Percentiles rank a stretch among this genome's conserved stretches.
phyloP scores from a whole-genome alignment of 2,797 vertebrate species.

The Falco biarmicus region DNA sequence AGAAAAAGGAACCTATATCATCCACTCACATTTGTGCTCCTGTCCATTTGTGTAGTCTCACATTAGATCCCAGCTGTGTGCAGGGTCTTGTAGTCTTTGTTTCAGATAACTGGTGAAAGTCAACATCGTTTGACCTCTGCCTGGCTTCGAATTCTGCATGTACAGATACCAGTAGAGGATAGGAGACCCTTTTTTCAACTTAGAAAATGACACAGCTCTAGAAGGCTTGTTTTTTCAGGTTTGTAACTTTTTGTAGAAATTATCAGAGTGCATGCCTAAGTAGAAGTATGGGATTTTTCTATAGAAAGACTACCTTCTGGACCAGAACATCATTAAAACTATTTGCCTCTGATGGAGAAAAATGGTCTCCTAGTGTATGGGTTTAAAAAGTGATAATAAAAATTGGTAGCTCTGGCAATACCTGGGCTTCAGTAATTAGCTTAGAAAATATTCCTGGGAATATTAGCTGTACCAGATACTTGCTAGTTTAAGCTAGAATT shows the following conservation, averaged over 20 bases:
- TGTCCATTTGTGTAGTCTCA: background rate
- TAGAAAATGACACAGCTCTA: background rate
- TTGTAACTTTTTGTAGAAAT: background rate
- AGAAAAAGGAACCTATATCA: background rate
- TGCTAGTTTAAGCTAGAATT: background rate
- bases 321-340: background rate
- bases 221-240: background rate
- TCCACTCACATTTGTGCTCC: background rate
- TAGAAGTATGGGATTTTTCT: background rate
- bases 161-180: background rate
- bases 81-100: background rate
- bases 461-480: background rate
- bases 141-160: background rate
- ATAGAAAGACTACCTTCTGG: background rate
- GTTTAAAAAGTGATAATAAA: background rate
- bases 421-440: background rate
- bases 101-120: background rate
- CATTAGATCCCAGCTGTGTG: fast-evolving
- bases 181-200: background rate
- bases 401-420: background rate
- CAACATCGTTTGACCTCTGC: background rate
- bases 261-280: background rate
- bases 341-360: background rate
- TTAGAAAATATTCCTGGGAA: background rate
- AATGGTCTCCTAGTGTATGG: background rate